Percentiles rank a stretch among this genome's conserved stretches.
Conservation (phyloP, 2,113 vertebrate genomes). For the Lutjanus erythropterus region DNA sequence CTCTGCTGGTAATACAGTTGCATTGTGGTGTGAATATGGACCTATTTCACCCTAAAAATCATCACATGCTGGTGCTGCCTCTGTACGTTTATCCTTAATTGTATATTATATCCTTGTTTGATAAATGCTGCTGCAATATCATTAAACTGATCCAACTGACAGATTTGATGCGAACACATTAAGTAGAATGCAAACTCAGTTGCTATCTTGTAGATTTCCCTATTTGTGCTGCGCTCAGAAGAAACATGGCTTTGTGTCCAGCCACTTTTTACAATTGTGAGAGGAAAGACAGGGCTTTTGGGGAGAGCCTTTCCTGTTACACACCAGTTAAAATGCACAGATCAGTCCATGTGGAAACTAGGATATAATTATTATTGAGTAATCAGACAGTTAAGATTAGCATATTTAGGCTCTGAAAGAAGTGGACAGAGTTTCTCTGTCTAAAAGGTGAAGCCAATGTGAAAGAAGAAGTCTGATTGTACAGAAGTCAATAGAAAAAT, state of each 20-base stretch:
- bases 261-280: neutral
- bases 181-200: neutral
- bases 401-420: neutral
- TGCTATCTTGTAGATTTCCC: neutral
- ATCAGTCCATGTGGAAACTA: neutral
- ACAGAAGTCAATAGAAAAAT: no score
- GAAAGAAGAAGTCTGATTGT: no score
- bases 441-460: no score
- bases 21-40: constrained; percentile 21
- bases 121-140: neutral
- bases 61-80: neutral
- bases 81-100: neutral
- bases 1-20: neutral
- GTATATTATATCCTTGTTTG: neutral
- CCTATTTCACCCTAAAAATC: constrained; percentile 5
- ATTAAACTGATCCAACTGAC: neutral
- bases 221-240: neutral
- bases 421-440: no score
- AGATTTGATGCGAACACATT: neutral
- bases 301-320: neutral
- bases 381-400: neutral
- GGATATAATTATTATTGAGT: neutral
- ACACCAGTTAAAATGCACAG: neutral
- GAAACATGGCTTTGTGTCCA: neutral
- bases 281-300: neutral